These are phyloP conservation scores for Bergia sp. DNA, from an alignment of 92 coral and sea anemone genomes.

Conservation along the genomic window DNA sequence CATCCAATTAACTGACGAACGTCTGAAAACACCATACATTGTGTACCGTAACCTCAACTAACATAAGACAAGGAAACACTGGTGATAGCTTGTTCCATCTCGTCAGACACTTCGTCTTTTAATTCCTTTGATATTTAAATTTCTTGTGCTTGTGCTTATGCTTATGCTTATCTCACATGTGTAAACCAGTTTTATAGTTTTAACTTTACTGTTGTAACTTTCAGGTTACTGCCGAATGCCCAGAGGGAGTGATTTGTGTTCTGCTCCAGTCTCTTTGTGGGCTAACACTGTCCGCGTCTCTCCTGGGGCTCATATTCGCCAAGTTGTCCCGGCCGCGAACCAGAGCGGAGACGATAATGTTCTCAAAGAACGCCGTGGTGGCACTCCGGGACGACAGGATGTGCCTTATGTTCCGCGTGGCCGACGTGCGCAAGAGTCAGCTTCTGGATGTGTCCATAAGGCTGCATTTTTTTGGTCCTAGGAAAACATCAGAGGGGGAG, in stretches of 20 bases:
- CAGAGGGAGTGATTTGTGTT: slow-evolving; percentile 83
- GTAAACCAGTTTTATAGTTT: no score
- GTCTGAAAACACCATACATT: no score
- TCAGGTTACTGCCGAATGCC: slow-evolving; percentile 93
- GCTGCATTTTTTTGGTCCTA: slow-evolving; percentile 71
- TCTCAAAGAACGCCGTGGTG: slow-evolving; percentile 84
- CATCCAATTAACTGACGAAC: no score
- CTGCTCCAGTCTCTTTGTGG: slow-evolving; percentile 93
- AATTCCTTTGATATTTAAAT: no score
- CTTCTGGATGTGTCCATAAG: slow-evolving; percentile 81
- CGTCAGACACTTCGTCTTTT: no score
- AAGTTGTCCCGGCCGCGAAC: slow-evolving; percentile 96
- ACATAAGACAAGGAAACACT: no score
- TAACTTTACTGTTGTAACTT: no score
- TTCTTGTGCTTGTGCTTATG: no score
- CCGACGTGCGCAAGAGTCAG: slow-evolving; percentile 94
- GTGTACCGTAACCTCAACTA: no score
- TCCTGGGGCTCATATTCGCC: slow-evolving; percentile 93
- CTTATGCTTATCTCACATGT: no score
- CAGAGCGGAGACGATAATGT: slow-evolving; percentile 88
- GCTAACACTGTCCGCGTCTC: slow-evolving; percentile 86
- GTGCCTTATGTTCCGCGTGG: slow-evolving; percentile 87
- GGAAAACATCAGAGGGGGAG: slow-evolving; percentile 68
- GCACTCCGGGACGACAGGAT: slow-evolving; percentile 68
- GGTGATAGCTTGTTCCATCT: no score